Evolutionary conservation across 2,888 invertebrate species (phyloP), one percentile per base, ranked within the genome.

Genomic region (Athalia rosae): DNA sequence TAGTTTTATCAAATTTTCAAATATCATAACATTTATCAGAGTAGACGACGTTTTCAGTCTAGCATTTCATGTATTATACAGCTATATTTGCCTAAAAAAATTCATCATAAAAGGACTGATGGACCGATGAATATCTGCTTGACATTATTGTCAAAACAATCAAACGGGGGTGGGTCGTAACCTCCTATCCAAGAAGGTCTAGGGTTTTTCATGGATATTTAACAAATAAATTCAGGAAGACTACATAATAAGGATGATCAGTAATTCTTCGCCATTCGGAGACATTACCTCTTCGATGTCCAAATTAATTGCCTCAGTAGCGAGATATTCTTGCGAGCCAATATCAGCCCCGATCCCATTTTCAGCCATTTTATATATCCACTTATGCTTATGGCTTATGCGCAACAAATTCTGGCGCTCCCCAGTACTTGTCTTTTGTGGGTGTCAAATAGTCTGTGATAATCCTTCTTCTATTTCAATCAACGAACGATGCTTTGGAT

Each of bases 241-340:
- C 15, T 2, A n/a, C 48, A 61, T 13, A 45, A 56, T 58, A 8
- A n/a, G 13, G 5, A 5, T 41, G 13, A 45, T 4, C 6, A 13
- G 45, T 43, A 58, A 5, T 71, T 7, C 71, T 4, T 28, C 0
- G 6, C 45, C 9, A 6, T 43, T 71, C 13, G 43, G 45, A 50
- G 71, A 8, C 79, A 79, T 77, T 90, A 94, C 94, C 91, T 94
- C 94, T 87, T 95, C 94, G 81, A 94, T 92, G 88, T 95, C 94
- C 82, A 94, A 90, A 87, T 93, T 93, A 79, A 93, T 85, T 3
- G 91, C 90, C 79, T 91, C 92, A 15, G 90, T 88, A 78, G 91
- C 91, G 81, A 94, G 91, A 88, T 94, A 94, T 85, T 93, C 94
- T 76, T 93, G 93, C 67, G 94, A 94, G 82, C 94, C 94, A 79